phyloP scores from a whole-genome alignment of 2,888 invertebrate genomes.

The Drosophila testacea region DNA sequence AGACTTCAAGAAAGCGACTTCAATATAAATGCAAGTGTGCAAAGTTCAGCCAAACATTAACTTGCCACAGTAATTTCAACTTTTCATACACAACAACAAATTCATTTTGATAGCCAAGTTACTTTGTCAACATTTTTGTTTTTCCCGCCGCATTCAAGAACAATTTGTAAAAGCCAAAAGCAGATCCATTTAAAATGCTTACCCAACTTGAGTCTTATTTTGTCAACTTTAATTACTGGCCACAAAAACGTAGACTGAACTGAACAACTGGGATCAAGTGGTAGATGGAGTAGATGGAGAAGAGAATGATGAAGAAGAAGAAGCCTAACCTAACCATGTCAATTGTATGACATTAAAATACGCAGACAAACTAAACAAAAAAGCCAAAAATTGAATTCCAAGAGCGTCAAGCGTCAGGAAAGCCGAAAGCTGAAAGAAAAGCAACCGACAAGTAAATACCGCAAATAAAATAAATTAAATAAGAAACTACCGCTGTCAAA shows the following conservation, averaged over 20 bases:
- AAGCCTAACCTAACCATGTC: conserved; percentile 72
- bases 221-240: conserved; percentile 75
- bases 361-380: conserved; percentile 57
- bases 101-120: conserved; percentile 10
- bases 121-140: conserved; percentile 10
- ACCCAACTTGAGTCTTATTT: conserved; percentile 42
- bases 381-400: conserved; percentile 66
- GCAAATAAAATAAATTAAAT: conserved; percentile 81
- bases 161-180: conserved; percentile 13
- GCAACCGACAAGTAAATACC: conserved; percentile 70
- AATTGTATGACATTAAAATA: conserved; percentile 73
- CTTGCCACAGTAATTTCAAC: conserved; percentile 5
- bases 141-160: conserved; percentile 19
- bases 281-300: not conserved
- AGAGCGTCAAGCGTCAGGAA: conserved; percentile 37
- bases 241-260: conserved; percentile 50
- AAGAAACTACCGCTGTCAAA: conserved; percentile 80
- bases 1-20: not conserved
- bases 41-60: not conserved
- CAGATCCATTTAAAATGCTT: conserved; percentile 50
- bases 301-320: conserved; percentile 13
- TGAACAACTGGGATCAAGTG: conserved; percentile 3
- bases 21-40: not conserved
- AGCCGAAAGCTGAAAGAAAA: conserved; percentile 19
- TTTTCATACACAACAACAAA: conserved; percentile 1